Percentiles rank a stretch among this genome's conserved stretches.
phyloP scores from a whole-genome alignment of 2,797 vertebrate genomes.

The Rhinatrema bivittatum region DNA sequence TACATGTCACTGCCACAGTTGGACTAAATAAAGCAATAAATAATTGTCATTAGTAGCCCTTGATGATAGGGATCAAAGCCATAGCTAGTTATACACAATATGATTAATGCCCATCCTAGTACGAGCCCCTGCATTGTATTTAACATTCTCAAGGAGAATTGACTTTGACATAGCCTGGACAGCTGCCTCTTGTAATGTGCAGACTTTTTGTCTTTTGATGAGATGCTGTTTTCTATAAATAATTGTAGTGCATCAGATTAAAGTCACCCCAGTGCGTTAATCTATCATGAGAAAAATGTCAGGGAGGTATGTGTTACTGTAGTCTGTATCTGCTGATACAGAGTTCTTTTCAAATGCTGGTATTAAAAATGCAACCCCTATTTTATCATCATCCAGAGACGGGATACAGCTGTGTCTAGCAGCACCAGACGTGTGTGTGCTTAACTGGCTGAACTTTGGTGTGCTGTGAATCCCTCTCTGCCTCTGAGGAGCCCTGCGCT shows the following conservation, averaged over 20 bases:
- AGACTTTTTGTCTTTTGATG: slow-evolving; percentile 10
- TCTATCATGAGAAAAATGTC: slow-evolving; percentile 49
- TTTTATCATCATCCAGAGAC: slow-evolving; percentile 39
- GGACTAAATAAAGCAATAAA: too few species aligned
- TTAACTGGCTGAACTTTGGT: not conserved
- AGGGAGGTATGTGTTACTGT: slow-evolving; percentile 23
- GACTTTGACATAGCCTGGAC: not conserved
- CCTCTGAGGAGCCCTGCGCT: too few species aligned
- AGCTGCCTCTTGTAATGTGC: slow-evolving; percentile 8
- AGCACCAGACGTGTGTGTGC: accelerated
- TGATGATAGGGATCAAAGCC: too few species aligned
- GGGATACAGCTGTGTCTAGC: slow-evolving; percentile 38
- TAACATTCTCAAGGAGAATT: not conserved
- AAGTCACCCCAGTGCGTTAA: slow-evolving; percentile 7
- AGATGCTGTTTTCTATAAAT: slow-evolving; percentile 5
- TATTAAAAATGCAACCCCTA: slow-evolving; percentile 26
- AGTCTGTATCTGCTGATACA: slow-evolving; percentile 31
- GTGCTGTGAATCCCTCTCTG: too few species aligned
- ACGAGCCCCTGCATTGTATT: not conserved
- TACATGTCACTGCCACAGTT: too few species aligned
- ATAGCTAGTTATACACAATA: too few species aligned
- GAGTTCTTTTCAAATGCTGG: slow-evolving; percentile 26
- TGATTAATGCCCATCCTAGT: too few species aligned
- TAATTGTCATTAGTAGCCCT: too few species aligned
- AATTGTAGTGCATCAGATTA: slow-evolving; percentile 2